Conservation (phyloP, 2,113 vertebrate genomes). For the Brevimyrus niger region DNA sequence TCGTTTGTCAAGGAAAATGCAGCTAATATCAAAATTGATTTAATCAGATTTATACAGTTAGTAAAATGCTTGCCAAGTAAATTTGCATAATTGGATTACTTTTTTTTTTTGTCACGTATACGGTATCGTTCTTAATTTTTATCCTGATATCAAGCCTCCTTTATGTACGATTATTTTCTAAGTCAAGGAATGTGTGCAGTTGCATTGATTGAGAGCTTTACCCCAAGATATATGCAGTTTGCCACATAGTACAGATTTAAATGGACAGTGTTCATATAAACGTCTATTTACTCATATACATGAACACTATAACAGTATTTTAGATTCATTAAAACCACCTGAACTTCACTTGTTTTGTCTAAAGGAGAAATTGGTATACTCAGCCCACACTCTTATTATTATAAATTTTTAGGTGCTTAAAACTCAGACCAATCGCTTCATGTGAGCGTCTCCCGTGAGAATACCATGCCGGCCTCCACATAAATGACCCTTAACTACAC, state of each 20-base stretch:
- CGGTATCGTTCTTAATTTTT: neutral
- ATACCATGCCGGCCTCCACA: neutral
- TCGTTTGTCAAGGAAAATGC: constrained; percentile 19
- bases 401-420: neutral
- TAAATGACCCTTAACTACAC: neutral
- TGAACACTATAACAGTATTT: neutral
- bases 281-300: neutral
- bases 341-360: neutral
- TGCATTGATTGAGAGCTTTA: neutral
- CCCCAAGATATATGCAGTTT: neutral
- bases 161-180: neutral
- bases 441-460: neutral
- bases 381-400: neutral
- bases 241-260: neutral
- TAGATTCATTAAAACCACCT: neutral
- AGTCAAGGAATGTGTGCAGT: neutral
- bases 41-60: constrained; percentile 14
- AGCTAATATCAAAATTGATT: neutral
- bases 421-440: neutral
- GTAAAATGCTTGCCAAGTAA: constrained; percentile 25
- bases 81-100: constrained; percentile 44
- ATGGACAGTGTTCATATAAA: neutral
- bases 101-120: constrained; percentile 28
- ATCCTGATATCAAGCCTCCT: neutral
- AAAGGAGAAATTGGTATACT: neutral